Evolutionary conservation across 2,113 vertebrate genomes (phyloP).

Genomic region (Trachemys scripta): DNA sequence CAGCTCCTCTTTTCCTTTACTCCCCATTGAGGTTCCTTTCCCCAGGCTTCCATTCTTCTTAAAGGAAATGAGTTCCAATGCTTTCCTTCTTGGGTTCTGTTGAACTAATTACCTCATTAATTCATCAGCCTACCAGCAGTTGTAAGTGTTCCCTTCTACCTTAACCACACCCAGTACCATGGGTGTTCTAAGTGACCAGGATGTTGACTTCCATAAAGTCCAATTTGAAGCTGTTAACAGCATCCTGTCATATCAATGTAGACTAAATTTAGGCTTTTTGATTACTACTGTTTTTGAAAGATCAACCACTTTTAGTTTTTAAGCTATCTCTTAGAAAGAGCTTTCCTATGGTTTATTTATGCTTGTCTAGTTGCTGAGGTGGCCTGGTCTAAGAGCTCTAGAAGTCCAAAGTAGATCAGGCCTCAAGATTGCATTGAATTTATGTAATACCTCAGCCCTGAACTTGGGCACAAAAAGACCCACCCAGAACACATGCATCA

Average conservation of each 20-base stretch:
- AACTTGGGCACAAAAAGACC: constrained; percentile 27
- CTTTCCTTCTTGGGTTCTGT: too few relatives aligned
- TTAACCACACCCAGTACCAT: too few relatives aligned
- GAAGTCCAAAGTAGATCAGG: constrained; percentile 14
- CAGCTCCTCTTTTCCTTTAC: too few relatives aligned
- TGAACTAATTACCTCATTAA: not conserved
- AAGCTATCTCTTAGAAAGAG: not conserved
- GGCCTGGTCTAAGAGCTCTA: constrained; percentile 3
- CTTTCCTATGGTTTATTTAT: not conserved
- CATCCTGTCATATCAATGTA: too few relatives aligned
- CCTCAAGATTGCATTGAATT: constrained; percentile 10
- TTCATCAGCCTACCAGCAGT: not conserved
- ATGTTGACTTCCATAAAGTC: too few relatives aligned
- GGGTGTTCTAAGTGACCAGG: too few relatives aligned
- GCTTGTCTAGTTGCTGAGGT: not conserved
- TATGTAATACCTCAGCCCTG: not conserved
- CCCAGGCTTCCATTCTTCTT: too few relatives aligned
- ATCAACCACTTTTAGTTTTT: not conserved
- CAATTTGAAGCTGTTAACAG: too few relatives aligned
- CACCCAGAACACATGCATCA: constrained; percentile 1
- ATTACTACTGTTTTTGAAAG: not conserved
- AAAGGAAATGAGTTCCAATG: too few relatives aligned
- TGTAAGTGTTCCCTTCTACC: not conserved
- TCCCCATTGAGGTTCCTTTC: too few relatives aligned
- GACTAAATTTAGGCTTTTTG: not conserved